phyloP scores from a whole-genome alignment of 2,888 invertebrate genomes.

The Cantharis nigra region DNA sequence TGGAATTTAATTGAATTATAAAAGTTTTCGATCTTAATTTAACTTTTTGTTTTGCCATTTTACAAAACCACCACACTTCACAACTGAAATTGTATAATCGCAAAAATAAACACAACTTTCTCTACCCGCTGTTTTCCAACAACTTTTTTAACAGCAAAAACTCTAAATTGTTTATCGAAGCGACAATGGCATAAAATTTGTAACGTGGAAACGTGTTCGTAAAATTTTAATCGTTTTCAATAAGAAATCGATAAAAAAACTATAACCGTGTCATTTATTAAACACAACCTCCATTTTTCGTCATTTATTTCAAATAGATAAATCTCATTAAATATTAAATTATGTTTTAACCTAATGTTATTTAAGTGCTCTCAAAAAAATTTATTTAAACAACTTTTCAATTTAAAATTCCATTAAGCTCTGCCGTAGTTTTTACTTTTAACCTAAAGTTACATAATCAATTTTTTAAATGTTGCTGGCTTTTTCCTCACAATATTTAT shows the following conservation, averaged over 20 bases:
- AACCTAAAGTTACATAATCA: background rate
- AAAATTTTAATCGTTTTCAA: conserved; percentile 30
- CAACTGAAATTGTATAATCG: background rate
- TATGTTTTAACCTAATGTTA: background rate
- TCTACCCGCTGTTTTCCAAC: conserved; percentile 4
- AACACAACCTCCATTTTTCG: background rate
- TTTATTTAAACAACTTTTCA: background rate
- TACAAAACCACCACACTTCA: background rate
- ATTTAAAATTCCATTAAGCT: background rate
- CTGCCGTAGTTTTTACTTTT: background rate
- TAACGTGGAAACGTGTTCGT: conserved; percentile 26
- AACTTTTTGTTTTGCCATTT: background rate
- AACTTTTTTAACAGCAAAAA: conserved; percentile 7
- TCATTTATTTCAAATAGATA: background rate
- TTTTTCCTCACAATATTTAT: background rate
- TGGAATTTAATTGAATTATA: background rate
- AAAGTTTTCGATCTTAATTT: background rate
- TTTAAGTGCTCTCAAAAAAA: background rate
- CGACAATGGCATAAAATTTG: conserved; percentile 31
- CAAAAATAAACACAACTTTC: background rate
- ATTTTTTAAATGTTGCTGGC: background rate
- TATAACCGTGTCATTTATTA: conserved; percentile 12
- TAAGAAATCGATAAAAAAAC: conserved; percentile 21
- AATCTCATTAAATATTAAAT: background rate
- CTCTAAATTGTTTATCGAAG: conserved; percentile 23